phyloP scores from a whole-genome alignment of 2,888 invertebrate species.

The Drosophila neonasuta region DNA sequence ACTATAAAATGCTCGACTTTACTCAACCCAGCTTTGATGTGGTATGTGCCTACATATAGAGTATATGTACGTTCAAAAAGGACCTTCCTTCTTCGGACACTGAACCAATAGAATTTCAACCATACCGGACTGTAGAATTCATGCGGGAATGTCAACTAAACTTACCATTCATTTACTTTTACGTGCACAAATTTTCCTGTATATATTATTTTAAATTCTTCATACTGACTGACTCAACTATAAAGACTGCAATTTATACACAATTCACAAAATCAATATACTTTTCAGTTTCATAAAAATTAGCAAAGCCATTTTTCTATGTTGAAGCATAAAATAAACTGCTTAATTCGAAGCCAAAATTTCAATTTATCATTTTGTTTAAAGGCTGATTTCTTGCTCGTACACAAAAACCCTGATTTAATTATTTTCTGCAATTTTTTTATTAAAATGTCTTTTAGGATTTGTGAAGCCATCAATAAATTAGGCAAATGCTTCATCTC shows the following conservation, averaged over 20 bases:
- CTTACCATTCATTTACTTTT: not conserved
- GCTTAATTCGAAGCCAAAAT: no score
- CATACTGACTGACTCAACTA: no score
- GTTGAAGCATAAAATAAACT: no score
- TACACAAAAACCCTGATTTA: no score
- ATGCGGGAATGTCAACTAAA: constrained; percentile 7
- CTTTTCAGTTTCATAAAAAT: no score
- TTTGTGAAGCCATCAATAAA: constrained; percentile 41
- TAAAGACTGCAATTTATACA: no score
- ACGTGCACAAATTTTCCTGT: not conserved
- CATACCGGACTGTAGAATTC: constrained; percentile 6
- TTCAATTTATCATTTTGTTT: no score
- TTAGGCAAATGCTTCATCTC: constrained; percentile 20
- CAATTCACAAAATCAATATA: no score
- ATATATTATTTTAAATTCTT: no score
- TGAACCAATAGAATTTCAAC: constrained; percentile 13
- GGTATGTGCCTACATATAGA: not conserved
- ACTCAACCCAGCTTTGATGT: constrained; percentile 11
- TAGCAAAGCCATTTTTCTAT: no score
- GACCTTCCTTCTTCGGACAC: constrained; percentile 8
- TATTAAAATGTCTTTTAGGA: constrained; percentile 15
- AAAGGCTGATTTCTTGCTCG: no score
- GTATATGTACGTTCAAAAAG: not conserved
- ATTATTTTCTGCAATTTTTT: not conserved
- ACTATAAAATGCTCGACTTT: constrained; percentile 23